Evolutionary conservation across 2,888 invertebrate genomes (phyloP), one percentile per base, ranked within the genome.

Genomic region (Calephelis perditalis): DNA sequence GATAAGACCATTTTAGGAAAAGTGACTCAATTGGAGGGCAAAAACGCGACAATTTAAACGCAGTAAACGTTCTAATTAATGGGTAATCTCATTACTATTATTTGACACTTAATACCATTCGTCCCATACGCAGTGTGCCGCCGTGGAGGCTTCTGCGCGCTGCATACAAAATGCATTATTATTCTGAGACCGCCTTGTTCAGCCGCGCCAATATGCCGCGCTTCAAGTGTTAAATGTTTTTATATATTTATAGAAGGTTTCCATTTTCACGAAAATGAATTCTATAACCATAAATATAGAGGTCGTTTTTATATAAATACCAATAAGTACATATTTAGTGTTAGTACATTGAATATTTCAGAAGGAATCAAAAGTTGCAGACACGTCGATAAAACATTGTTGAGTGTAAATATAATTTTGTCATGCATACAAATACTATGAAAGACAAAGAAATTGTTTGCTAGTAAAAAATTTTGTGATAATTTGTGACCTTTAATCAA

Each of bases 31-130:
- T 59, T 59, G 56, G 40, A 15, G 11, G 10, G 55, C 36, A 55
- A 57, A 60, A 62, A 54, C 56, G 58, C 59, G 47, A 61, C 67
- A 63, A 62, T 66, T 66, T 67, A 65, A 70, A 70, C 66, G 64
- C 68, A 52, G 70, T 71, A 69, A 67, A 69, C 68, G 69, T 65
- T 66, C 36, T 64, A 61, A 70, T 68, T 69, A 73, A 73, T 71
- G 64, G 69, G 67, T 73, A 71, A 75, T 76, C 71, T 71, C 67
- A 62, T 61, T 64, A 62, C 64, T 67, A 67, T 69, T 70, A 74
- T 70, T 70, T 70, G 67, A 71, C 65, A 65, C 70, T 70, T 70
- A 69, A 59, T 65, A 59, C 67, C 62, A 70, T 61, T 60, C 62
- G 57, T 57, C 62, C 65, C 62, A 57, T 65, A 60, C 59, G 65